phyloP scores from a whole-genome alignment of 2,888 invertebrate genomes.

The Autographa pulchrina region DNA sequence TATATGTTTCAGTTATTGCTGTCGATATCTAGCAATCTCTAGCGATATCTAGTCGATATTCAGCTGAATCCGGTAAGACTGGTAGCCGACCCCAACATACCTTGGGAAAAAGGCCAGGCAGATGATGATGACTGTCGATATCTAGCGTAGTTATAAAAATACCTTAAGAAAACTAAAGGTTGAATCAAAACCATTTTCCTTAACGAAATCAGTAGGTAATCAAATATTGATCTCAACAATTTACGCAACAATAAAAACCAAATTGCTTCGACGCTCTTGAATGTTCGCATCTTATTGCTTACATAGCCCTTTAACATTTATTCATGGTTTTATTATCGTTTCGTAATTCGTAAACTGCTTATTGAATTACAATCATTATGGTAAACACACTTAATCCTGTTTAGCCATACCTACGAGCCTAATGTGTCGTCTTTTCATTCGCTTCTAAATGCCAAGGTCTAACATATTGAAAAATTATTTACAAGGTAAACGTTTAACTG shows the following conservation, averaged over 20 bases:
- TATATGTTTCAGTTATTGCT: too few relatives aligned
- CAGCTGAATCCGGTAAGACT: too few relatives aligned
- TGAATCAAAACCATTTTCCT: not conserved
- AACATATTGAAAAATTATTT: slow-evolving; percentile 63
- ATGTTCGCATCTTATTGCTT: slow-evolving; percentile 18
- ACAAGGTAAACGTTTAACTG: slow-evolving; percentile 62
- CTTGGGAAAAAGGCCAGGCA: too few relatives aligned
- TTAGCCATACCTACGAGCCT: slow-evolving; percentile 60
- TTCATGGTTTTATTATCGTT: slow-evolving; percentile 51
- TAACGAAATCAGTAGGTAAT: not conserved
- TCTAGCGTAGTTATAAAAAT: not conserved
- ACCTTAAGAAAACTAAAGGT: not conserved
- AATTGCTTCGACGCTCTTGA: not conserved
- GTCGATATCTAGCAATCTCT: too few relatives aligned
- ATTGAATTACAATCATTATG: slow-evolving; percentile 63
- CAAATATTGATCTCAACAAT: not conserved
- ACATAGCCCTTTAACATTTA: slow-evolving; percentile 29
- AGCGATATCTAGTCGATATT: too few relatives aligned
- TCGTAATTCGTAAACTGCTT: slow-evolving; percentile 61
- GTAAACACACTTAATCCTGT: slow-evolving; percentile 66
- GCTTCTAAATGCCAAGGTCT: slow-evolving; percentile 80
- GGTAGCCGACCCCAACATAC: too few relatives aligned
- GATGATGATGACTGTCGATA: not conserved
- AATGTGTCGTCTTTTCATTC: slow-evolving; percentile 77
- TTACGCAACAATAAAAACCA: slow-evolving; percentile 1